Evolutionary conservation across 1,140 invertebrate genomes (phyloP), one percentile per base, ranked within the genome.

Genomic region (Panonychus citri): DNA sequence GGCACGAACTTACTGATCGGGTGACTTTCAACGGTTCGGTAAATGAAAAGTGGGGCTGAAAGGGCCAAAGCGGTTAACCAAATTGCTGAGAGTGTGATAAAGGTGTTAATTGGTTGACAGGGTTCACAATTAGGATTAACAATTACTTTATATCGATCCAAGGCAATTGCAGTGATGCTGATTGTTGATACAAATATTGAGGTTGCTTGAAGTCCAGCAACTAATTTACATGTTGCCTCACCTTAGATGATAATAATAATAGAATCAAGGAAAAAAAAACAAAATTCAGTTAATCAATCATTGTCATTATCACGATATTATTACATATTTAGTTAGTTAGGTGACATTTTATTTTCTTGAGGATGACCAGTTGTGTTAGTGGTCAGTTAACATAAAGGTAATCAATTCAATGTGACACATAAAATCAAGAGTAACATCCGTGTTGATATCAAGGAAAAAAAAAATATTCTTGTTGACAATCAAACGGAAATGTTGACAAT

Each of bases 151-250:
- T 67, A 67, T 37, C 77, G 74, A 69, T 89, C 85, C 61, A 89
- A 74, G 19, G 85, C 84, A 58, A 89, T 89, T 3, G 84, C 83
- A 1, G 83, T 85, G 61, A 89, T 90, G 59, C 82, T 85, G 61
- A 88, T 82, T 15, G 84, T 86, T 1, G 83, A 86, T 0, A 88
- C 85, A 65, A 85, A 90, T 57, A 86, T 83, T 61, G 82, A 85
- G 34, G 80, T 82, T 3, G 83, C 84, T 66, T 87, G 83, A 19
- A 86, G 75, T 56, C 80, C 78, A 3, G 80, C 80, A 54, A 82
- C 78, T 56, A 84, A 76, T 69, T 86, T 87, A 67, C 85, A 90
- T 37, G 73, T 70, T 56, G 73, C 65, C 17, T 46, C n/a, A 46
- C 42, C 42, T 46, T 5, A 8, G 17, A 19, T 46, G 17, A 19